Evolutionary conservation across 2,888 invertebrate species (phyloP), one percentile per base, ranked within the genome.

Genomic region (Aricia artaxerxes): DNA sequence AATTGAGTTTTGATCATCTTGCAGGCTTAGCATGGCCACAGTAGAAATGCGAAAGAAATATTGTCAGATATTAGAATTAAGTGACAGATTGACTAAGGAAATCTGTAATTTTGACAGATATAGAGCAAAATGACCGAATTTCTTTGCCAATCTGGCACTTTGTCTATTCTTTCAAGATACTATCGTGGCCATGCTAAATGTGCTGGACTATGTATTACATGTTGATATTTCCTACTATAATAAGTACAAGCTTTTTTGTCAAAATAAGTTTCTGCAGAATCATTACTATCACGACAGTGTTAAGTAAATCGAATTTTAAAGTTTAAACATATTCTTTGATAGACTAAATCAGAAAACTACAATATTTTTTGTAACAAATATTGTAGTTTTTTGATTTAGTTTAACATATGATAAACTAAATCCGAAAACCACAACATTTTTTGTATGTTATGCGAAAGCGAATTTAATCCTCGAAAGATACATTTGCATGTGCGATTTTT

Each of bases 181-280:
- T 11, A 57, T 57, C 4, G 13, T 57, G 57, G 57, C 57, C 16
- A 57, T 57, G 57, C 57, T 57, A 16, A 57, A 4, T 4, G 57
- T 57, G 57, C 64, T 64, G 64, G 64, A 64, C 1, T 64, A 61
- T 7, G 24, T 61, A 3, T 61, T n/a, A 9, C 4, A 11, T 64
- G 64, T 64, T 31, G 31, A 64, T 31, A 64, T 64, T 64, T 64
- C 9, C 11, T 11, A 64, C 31, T 64, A 64, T 9, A 31, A 11
- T 64, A 64, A 64, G 3, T 64, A 64, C 9, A 64, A 64, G 64
- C 64, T 64, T 64, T 31, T 64, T 64, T 64, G 64, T 4, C 64
- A 64, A 31, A 31, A 64, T 64, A 31, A 31, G 11, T 24, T 11
- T 64, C 64, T 64, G 64, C 31, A 64, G 11, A 64, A 64, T 64